phyloP scores from a whole-genome alignment of 2,113 vertebrate species.

The Mesitornis unicolor region DNA sequence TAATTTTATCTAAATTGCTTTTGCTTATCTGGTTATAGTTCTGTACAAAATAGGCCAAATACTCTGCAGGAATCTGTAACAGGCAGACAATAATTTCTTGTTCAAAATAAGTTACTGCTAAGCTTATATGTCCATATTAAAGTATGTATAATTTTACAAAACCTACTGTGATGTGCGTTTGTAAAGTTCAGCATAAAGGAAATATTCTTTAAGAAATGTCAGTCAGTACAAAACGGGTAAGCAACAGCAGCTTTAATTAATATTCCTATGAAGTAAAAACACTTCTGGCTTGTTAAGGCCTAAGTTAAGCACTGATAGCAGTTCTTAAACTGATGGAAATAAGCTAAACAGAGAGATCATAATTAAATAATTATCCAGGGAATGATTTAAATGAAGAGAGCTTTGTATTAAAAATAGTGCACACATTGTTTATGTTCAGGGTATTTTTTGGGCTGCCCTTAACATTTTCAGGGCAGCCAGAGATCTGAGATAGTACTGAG shows the following conservation, averaged over 20 bases:
- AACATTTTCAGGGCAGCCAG: not conserved
- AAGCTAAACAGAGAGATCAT: not conserved
- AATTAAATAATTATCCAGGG: not conserved
- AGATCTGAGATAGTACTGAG: not conserved
- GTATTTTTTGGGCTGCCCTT: not conserved
- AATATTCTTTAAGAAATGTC: not conserved
- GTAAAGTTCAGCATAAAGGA: not conserved
- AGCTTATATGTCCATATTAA: not conserved
- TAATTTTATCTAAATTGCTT: conserved; percentile 62
- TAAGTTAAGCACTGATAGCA: not conserved
- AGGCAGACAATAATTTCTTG: not conserved
- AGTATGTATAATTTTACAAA: not conserved
- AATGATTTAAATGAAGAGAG: not conserved
- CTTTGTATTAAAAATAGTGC: not conserved
- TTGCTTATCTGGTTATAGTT: conserved; percentile 44
- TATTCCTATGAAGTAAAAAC: not conserved
- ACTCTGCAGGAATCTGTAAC: not conserved
- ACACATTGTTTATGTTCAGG: not conserved
- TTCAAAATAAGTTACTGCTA: not conserved
- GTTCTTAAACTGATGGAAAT: not conserved
- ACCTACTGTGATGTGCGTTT: not conserved
- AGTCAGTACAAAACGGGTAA: not conserved
- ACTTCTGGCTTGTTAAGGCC: not conserved
- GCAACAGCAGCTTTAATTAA: not conserved
- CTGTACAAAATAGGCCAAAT: not conserved